These are phyloP conservation scores for Argynnis bischoffii DNA, from an alignment of 2,888 invertebrate species.

Conservation along the genomic window DNA sequence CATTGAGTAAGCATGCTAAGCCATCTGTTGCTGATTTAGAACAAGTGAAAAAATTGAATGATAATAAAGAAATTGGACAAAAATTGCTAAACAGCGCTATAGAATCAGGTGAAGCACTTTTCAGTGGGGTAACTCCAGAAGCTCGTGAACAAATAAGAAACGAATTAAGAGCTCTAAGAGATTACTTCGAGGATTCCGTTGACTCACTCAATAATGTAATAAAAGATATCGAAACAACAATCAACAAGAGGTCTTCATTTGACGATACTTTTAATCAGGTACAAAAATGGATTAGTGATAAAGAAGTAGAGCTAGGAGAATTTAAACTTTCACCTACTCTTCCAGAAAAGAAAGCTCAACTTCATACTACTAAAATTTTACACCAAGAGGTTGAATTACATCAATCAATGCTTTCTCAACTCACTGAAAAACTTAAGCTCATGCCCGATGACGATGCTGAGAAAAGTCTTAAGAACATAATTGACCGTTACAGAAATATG, in stretches of 20 bases:
- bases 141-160: constrained; percentile 92
- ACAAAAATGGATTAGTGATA: constrained; percentile 92
- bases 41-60: constrained; percentile 87
- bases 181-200: constrained; percentile 91
- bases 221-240: constrained; percentile 93
- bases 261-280: constrained; percentile 96
- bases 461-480: constrained; percentile 87
- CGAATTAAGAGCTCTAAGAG: constrained; percentile 90
- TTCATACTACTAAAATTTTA: constrained; percentile 90
- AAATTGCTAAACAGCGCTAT: constrained; percentile 89
- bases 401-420: constrained; percentile 90
- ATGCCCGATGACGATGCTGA: constrained; percentile 91
- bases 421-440: constrained; percentile 90
- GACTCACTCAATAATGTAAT: constrained; percentile 92
- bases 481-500: constrained; percentile 87
- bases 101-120: constrained; percentile 93
- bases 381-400: constrained; percentile 94
- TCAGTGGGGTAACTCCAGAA: constrained; percentile 92
- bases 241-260: constrained; percentile 95
- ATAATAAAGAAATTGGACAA: constrained; percentile 91
- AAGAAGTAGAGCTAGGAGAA: constrained; percentile 87
- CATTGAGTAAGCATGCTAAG: constrained; percentile 88
- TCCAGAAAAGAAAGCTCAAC: constrained; percentile 93
- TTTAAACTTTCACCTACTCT: constrained; percentile 89
- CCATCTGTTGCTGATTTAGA: constrained; percentile 89